Conservation (phyloP, 2,797 vertebrate genomes). For the Naso thynnoides region DNA sequence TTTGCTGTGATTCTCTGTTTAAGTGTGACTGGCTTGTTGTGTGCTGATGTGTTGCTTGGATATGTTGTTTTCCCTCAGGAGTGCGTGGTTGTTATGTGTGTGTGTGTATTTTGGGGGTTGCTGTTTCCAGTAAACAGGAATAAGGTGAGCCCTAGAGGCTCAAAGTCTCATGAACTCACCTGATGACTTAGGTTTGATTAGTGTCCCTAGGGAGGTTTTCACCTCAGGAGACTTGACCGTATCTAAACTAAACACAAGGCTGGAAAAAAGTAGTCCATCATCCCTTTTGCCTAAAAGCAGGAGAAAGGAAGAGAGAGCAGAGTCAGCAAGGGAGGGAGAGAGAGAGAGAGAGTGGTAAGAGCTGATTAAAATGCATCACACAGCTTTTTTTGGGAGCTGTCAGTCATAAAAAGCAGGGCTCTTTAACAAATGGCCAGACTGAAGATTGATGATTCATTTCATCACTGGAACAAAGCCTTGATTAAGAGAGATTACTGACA, state of each 20-base stretch:
- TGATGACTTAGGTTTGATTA: constrained; percentile 74
- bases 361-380: constrained; percentile 60
- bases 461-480: constrained; percentile 31
- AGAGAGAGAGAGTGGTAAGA: constrained; percentile 17
- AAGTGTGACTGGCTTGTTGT: constrained; percentile 37
- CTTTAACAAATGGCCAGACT: constrained; percentile 48
- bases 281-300: constrained; percentile 28
- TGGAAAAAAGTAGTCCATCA: constrained; percentile 20
- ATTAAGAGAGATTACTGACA: constrained; percentile 35
- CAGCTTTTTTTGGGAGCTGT: constrained; percentile 58
- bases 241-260: constrained; percentile 52
- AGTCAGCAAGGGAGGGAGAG: constrained; percentile 21
- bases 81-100: constrained; percentile 39
- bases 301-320: constrained; percentile 16
- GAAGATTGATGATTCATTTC: constrained; percentile 54
- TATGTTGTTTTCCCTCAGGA: constrained; percentile 60
- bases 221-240: constrained; percentile 41
- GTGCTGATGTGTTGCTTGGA: constrained; percentile 72
- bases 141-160: constrained; percentile 52
- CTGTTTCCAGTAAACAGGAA: constrained; percentile 79
- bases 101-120: constrained; percentile 26
- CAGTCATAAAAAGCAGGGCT: constrained; percentile 54
- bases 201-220: constrained; percentile 34
- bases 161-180: constrained; percentile 71
- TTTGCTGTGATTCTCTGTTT: constrained; percentile 27